phyloP scores from a whole-genome alignment of 2,113 vertebrate genomes.

The Ochotona curzoniae region DNA sequence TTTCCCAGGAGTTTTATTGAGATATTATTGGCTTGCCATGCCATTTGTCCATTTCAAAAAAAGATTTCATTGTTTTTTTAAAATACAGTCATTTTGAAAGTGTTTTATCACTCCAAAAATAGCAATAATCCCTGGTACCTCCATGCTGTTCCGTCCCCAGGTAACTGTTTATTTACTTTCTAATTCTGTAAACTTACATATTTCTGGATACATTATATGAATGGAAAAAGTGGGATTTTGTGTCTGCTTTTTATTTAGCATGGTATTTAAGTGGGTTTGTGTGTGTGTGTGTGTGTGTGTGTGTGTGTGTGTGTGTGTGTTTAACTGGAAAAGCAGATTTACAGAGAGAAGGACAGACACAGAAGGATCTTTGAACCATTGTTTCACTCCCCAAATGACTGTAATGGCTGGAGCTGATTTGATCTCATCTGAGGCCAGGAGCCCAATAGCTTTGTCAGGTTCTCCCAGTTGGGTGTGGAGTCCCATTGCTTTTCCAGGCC shows the following conservation, averaged over 20 bases:
- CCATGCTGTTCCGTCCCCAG: not conserved
- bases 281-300: too few relatives aligned
- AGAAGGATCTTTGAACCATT: too few relatives aligned
- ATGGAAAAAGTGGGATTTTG: not conserved
- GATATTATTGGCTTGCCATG: not conserved
- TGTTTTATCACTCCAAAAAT: not conserved
- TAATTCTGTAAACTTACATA: not conserved
- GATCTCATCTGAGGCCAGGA: too few relatives aligned
- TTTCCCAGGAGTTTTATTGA: not conserved
- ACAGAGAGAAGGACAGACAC: too few relatives aligned
- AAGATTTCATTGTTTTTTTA: not conserved
- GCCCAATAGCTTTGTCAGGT: too few relatives aligned
- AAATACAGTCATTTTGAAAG: not conserved
- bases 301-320: too few relatives aligned
- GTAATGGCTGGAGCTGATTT: too few relatives aligned
- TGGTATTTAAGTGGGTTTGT: not conserved
- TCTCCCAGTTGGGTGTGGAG: too few relatives aligned
- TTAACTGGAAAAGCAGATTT: too few relatives aligned
- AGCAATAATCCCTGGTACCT: not conserved
- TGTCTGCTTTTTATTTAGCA: slow-evolving; percentile 1
- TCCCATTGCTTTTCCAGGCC: too few relatives aligned
- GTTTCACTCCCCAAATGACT: too few relatives aligned
- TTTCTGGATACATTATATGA: not conserved
- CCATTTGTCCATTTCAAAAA: not conserved
- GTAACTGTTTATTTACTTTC: not conserved